Evolutionary conservation across 2,797 vertebrate species (phyloP), one percentile per base, ranked within the genome.

Genomic region (Pseudochirops corinnae): DNA sequence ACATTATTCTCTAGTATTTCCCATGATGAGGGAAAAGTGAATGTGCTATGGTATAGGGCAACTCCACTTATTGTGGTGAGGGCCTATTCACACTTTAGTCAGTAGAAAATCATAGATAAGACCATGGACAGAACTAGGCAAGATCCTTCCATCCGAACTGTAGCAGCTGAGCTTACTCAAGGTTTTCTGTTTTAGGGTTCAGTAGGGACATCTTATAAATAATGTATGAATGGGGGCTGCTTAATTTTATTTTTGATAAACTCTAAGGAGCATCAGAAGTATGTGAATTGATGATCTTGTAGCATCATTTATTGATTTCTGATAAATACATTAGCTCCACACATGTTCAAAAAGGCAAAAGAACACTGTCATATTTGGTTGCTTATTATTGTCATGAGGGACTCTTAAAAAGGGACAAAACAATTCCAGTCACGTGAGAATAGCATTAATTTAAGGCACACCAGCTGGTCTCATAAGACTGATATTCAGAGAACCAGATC

Each of bases 281-380:
- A 6, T 91, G 5, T 28, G 90, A 46, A 91, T 3, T 31, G 11
- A 29, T 52, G 12, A 39, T 31, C 24, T 92, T 52, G 0, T 10
- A 92, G 92, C 74, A 95, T 26, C 28, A 56, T 56, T 94, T 24
- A 46, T 90, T 2, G 0, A 53, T 52, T 6, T 58, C 11, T 4
- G 0, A 82, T 21, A 5, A 3, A 55, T 56, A 52, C 67, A 82
- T 24, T 4, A 74, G 39, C 16, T 95, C 97, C 90, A 95, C 0
- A 90, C 21, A 87, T 16, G 93, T 93, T 95, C 29, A 92, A n/a
- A 53, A 90, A 91, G 91, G 31, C 24, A n/a, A 91, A 29, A 96
- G 92, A 91, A 96, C 0, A 46, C 50, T 55, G 93, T 46, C 39
- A 52, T 82, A 56, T 33, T 53, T 93, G 55, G 11, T 9, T 87